Evolutionary conservation across 2,113 vertebrate genomes (phyloP).

Genomic region (Geococcyx californianus): DNA sequence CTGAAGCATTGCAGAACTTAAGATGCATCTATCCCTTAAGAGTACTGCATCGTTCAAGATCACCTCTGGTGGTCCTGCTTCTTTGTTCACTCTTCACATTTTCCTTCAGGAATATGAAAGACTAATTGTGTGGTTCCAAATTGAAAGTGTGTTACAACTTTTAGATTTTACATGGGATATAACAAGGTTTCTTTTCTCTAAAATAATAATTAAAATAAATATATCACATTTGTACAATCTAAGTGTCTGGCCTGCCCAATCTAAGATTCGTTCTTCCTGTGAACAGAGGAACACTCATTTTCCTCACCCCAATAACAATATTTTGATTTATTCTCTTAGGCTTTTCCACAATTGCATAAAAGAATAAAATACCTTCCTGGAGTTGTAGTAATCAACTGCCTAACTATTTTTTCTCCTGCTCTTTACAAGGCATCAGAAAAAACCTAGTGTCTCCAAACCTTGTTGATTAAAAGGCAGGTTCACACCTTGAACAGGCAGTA

Average conservation of each 20-base stretch:
- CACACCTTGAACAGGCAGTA: background rate
- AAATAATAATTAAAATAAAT: background rate
- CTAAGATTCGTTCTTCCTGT: background rate
- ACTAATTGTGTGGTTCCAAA: background rate
- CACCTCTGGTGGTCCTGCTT: background rate
- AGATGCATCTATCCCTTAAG: background rate
- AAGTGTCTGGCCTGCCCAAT: background rate
- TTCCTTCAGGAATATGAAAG: background rate
- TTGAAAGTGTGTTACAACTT: background rate
- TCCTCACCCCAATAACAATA: background rate
- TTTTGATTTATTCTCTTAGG: background rate
- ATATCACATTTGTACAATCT: background rate
- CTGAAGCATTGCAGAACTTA: background rate
- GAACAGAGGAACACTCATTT: background rate
- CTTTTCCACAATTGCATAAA: background rate
- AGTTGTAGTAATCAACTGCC: background rate
- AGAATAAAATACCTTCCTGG: background rate
- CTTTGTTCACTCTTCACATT: background rate
- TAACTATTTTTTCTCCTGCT: background rate
- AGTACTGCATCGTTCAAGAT: background rate
- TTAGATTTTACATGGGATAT: background rate
- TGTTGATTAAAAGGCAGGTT: background rate
- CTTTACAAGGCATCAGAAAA: background rate
- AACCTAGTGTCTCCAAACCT: background rate
- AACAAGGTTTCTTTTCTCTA: background rate